Percentiles rank a stretch among this genome's conserved stretches.
Evolutionary conservation across 2,888 invertebrate genomes (phyloP).

Genomic region (Teleogryllus oceanicus): DNA sequence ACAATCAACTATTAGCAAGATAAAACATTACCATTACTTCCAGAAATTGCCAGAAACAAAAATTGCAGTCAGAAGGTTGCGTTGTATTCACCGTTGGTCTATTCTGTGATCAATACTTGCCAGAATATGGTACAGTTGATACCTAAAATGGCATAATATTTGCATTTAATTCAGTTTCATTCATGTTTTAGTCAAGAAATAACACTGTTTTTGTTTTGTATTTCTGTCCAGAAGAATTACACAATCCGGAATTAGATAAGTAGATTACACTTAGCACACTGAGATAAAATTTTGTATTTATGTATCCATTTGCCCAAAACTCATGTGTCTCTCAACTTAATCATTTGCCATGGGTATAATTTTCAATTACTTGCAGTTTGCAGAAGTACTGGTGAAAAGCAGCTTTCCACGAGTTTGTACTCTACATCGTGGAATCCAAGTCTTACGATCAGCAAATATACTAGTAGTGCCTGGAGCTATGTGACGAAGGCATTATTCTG

Average conservation of each 20-base stretch:
- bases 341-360: neutral
- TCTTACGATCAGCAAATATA: constrained; percentile 55
- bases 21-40: too few relatives aligned
- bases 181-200: neutral
- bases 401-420: constrained; percentile 76
- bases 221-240: neutral
- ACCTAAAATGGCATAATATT: too few relatives aligned
- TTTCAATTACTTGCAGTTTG: constrained; percentile 63
- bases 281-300: neutral
- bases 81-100: too few relatives aligned
- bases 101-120: too few relatives aligned
- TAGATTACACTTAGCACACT: neutral
- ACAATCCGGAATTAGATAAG: neutral
- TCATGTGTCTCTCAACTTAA: neutral
- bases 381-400: constrained; percentile 76
- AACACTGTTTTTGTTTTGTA: neutral
- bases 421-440: constrained; percentile 81
- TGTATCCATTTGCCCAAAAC: neutral
- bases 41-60: too few relatives aligned
- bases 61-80: too few relatives aligned
- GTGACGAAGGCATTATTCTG: constrained; percentile 25
- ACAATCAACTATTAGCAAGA: too few relatives aligned
- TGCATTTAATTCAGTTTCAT: too few relatives aligned
- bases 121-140: too few relatives aligned
- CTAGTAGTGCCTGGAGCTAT: constrained; percentile 49